These are phyloP conservation scores for Lepilemur septentrionalis DNA, from an alignment of 2,797 vertebrate genomes.

Conservation along the genomic window DNA sequence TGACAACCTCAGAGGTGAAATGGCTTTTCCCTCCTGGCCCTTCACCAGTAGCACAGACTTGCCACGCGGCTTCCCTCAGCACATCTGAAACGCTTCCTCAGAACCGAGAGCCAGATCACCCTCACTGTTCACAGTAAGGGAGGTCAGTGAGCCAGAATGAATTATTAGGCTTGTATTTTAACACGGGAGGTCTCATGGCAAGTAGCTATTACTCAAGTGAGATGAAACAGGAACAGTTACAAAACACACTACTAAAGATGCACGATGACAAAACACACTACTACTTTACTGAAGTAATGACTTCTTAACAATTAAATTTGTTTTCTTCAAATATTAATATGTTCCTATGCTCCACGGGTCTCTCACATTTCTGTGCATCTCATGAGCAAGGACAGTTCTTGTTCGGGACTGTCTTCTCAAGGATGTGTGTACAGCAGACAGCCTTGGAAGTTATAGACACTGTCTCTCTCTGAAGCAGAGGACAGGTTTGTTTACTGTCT, in stretches of 20 bases:
- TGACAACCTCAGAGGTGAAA: not conserved
- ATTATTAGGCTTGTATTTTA: not conserved
- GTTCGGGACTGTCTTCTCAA: not conserved
- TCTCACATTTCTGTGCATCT: not conserved
- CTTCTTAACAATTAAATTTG: not conserved
- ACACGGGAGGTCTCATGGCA: not conserved
- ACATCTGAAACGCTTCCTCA: not conserved
- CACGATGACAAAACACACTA: not conserved
- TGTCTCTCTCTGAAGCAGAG: not conserved
- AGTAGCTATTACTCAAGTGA: not conserved
- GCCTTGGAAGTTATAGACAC: not conserved
- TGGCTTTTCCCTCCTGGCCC: not conserved
- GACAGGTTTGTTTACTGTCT: not conserved
- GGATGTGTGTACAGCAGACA: rapidly evolving
- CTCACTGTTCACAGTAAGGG: not conserved
- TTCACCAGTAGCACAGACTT: not conserved
- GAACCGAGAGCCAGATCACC: not conserved
- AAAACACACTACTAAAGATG: not conserved
- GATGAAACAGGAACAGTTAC: not conserved
- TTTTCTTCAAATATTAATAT: not conserved
- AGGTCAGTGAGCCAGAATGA: not conserved
- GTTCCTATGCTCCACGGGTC: not conserved
- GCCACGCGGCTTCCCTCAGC: too few relatives aligned
- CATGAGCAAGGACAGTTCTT: not conserved
- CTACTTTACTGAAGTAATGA: not conserved